Evolutionary conservation across 2,797 vertebrate species (phyloP).

Genomic region (Lerista edwardsae): DNA sequence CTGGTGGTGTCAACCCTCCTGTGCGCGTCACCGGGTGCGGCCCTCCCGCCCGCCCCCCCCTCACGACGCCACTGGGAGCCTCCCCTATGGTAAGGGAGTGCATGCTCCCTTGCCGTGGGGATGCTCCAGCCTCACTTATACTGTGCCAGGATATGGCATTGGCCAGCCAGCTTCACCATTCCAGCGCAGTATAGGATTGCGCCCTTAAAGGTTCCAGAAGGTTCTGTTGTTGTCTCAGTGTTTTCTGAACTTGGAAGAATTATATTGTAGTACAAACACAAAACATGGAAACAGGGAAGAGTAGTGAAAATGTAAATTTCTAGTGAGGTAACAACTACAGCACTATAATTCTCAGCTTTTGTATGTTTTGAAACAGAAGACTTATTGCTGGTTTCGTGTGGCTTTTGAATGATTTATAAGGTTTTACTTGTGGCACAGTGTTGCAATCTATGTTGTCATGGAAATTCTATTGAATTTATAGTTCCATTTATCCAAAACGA

Average conservation of each 20-base stretch:
- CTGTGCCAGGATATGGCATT: too few relatives aligned
- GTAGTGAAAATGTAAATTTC: conserved; percentile 59
- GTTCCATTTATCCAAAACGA: conserved; percentile 86
- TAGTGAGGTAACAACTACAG: conserved; percentile 64
- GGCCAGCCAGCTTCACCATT: too few relatives aligned
- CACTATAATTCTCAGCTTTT: conserved; percentile 68
- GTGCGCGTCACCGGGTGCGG: too few relatives aligned
- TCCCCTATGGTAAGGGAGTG: too few relatives aligned
- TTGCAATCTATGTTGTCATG: conserved; percentile 84
- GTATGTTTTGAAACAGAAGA: conserved; percentile 71
- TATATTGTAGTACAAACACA: conserved; percentile 31
- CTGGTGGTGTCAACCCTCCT: too few relatives aligned
- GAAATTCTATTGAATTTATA: conserved; percentile 88
- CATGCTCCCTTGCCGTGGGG: too few relatives aligned
- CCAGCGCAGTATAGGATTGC: too few relatives aligned
- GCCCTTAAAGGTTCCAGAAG: not conserved
- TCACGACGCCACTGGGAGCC: too few relatives aligned
- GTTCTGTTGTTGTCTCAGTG: conserved; percentile 6
- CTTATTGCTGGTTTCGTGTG: conserved; percentile 78
- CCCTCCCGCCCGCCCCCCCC: too few relatives aligned
- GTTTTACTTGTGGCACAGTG: conserved; percentile 80
- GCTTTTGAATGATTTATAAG: conserved; percentile 83
- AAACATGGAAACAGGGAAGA: conserved; percentile 38
- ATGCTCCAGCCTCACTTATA: too few relatives aligned
- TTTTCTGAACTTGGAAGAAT: conserved; percentile 53